Conservation (phyloP, 1,140 invertebrate species). For the Anagrus nilaparvatae region DNA sequence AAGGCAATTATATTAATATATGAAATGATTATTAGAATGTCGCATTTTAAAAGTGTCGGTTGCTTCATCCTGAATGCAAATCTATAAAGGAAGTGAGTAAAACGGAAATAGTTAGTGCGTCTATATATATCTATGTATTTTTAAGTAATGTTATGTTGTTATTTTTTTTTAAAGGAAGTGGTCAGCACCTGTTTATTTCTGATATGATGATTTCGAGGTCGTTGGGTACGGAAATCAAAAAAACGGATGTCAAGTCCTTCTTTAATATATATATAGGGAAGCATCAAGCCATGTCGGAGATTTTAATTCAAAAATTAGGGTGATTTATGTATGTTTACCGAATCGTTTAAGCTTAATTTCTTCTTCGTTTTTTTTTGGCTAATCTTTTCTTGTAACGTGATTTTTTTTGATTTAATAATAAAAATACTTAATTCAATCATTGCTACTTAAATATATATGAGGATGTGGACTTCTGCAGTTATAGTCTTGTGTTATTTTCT, state of each 20-base stretch:
- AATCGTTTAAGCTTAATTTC: slow-evolving; percentile 10
- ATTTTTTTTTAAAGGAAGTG: neutral
- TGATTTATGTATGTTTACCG: slow-evolving; percentile 6
- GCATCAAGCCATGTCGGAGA: slow-evolving; percentile 6
- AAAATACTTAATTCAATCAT: slow-evolving; percentile 3
- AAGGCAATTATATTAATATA: slow-evolving; percentile 1
- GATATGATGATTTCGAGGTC: neutral
- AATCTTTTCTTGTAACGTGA: neutral
- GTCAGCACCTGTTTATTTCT: slow-evolving; percentile 28
- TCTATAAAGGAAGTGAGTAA: slow-evolving; percentile 20
- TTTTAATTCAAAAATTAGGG: slow-evolving; percentile 9
- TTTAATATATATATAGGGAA: neutral
- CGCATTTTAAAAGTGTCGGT: too few relatives aligned
- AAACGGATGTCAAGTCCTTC: slow-evolving; percentile 26
- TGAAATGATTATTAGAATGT: neutral
- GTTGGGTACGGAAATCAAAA: slow-evolving; percentile 28
- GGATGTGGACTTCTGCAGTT: too few relatives aligned
- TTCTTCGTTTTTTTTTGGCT: neutral
- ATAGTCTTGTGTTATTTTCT: too few relatives aligned
- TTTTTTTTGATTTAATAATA: neutral
- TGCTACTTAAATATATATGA: too few relatives aligned
- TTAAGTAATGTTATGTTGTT: neutral
- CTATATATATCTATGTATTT: slow-evolving; percentile 1
- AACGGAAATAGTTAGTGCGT: slow-evolving; percentile 28
- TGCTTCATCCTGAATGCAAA: slow-evolving; percentile 25